Evolutionary conservation across 2,888 invertebrate species (phyloP), one percentile per base, ranked within the genome.

Genomic region (Cerceris ruficornis): DNA sequence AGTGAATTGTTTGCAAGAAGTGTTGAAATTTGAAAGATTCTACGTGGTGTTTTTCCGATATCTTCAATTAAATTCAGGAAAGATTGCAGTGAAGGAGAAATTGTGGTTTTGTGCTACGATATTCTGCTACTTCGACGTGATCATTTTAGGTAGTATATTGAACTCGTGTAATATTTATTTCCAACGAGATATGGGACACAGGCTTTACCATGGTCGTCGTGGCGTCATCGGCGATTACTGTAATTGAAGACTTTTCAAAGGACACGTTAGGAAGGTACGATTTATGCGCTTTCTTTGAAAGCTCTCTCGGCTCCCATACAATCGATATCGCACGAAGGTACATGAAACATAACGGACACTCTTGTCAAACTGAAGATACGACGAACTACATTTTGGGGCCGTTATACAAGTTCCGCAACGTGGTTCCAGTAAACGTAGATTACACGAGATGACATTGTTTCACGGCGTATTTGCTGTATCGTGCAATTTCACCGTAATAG

Each of bases 191-290:
- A 90, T 90, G 90, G 89, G 85, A 90, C 76, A 86, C 83, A 70
- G 77, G 81, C 75, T 59, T 75, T 73, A 88, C 71, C 81, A 90
- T 90, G 90, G 90, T 90, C 84, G 89, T 90, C 75, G 89, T 88
- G 77, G 87, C 89, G 67, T 90, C 91, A 79, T 89, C 91, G 81
- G 87, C 88, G 72, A 87, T 89, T 15, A 81, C 91, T 39, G 88
- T 90, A 57, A 80, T 91, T 89, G 91, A 92, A 83, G 91, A 92
- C 80, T 89, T 89, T 72, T 89, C 91, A 14, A 91, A 88, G 86
- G 92, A 92, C 71, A 91, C 92, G 11, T 87, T 91, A 68, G 91
- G 91, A 86, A 92, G 92, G 92, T 92, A 91, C 67, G 71, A 49
- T 9, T 13, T 41, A 54, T 54, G 41, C 7, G 9, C 11, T 17